A percentile compares a stretch with the other conserved stretches of the same genome.
Evolutionary conservation across 2,113 vertebrate genomes (phyloP).

Genomic region (Myotis davidii): DNA sequence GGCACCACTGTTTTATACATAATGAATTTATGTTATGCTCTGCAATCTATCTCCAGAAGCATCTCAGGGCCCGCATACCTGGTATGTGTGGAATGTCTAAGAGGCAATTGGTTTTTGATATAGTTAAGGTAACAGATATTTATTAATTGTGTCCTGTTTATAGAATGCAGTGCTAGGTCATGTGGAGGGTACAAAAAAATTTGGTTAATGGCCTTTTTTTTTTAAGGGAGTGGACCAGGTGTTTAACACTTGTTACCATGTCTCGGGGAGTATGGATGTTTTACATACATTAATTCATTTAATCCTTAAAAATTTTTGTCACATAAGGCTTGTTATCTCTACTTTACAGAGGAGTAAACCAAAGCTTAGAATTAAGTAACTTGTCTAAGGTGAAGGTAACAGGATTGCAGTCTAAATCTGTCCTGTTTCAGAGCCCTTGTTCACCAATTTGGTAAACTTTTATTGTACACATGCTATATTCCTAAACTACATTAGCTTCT

Average conservation of each 20-base stretch:
- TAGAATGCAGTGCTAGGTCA: neutral
- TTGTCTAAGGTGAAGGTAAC: neutral
- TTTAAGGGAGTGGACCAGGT: neutral
- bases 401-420: neutral
- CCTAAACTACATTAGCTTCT: neutral
- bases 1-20: neutral
- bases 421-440: neutral
- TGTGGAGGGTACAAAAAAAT: neutral
- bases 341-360: conserved; percentile 36
- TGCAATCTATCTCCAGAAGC: neutral
- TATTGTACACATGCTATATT: neutral
- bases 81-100: conserved; percentile 52
- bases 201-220: neutral
- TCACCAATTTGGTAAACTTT: conserved; percentile 46
- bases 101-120: conserved; percentile 44
- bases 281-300: neutral
- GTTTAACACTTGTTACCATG: neutral
- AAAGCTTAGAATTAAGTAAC: conserved; percentile 26
- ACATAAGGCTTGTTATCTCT: conserved; percentile 37
- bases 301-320: conserved; percentile 31
- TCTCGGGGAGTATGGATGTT: neutral
- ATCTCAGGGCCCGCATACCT: neutral
- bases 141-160: conserved; percentile 34
- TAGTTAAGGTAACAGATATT: conserved; percentile 42
- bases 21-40: conserved; percentile 2